Conservation (phyloP, 2,888 invertebrate genomes). For the Trachelus troglodyta region DNA sequence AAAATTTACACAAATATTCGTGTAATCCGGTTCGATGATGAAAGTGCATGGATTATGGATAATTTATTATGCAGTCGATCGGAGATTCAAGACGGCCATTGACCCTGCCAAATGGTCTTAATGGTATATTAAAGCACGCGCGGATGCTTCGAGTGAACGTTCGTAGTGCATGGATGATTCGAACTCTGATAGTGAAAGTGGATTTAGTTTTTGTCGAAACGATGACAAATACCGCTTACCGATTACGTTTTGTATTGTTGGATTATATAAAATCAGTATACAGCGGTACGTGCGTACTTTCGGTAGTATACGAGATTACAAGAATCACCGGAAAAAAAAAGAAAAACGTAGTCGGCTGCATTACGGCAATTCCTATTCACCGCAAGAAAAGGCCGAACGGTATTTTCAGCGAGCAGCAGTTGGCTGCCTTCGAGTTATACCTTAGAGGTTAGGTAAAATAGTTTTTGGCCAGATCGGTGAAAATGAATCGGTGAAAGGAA, state of each 20-base stretch:
- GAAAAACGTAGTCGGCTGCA: background rate
- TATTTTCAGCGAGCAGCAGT: background rate
- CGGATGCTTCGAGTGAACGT: no score
- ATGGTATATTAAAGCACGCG: no score
- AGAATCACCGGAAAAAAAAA: background rate
- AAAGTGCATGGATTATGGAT: background rate
- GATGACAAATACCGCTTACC: background rate
- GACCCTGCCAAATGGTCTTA: background rate
- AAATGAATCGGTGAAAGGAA: background rate
- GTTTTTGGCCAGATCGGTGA: background rate
- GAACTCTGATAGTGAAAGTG: background rate
- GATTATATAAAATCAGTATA: background rate
- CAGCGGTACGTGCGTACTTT: background rate
- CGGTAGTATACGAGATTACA: background rate
- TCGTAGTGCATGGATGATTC: background rate
- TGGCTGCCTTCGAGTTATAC: background rate
- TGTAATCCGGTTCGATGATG: background rate
- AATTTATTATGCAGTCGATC: background rate
- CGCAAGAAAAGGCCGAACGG: background rate
- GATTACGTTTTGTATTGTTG: background rate
- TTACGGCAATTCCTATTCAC: background rate
- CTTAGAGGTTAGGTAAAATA: background rate
- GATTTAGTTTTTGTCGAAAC: background rate
- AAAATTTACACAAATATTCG: no score
- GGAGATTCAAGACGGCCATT: background rate